Evolutionary conservation across 2,797 vertebrate genomes (phyloP), one percentile per base, ranked within the genome.

Genomic region (Labeo calbasu): DNA sequence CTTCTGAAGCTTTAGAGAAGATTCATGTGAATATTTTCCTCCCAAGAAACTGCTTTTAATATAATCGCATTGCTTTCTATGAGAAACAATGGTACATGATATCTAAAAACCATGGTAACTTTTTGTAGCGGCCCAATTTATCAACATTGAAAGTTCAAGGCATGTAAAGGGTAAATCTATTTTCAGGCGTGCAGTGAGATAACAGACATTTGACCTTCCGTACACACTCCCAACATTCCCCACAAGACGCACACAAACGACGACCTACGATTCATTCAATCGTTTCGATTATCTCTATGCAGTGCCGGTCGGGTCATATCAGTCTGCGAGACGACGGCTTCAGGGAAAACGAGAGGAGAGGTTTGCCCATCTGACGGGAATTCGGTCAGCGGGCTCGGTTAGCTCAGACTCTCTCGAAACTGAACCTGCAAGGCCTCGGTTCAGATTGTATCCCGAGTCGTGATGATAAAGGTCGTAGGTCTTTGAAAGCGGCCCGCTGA

Each of bases 221-320:
- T 23, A 17, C 32, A 6, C 28, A 46, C 59, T 17, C 36, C 36
- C 19, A 76, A 43, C 40, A 77, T 43, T 68, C 72, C 82, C 51
- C 9, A 69, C 2, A 43, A 10, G 12, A 63, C 23, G 51, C 51
- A 53, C 32, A 50, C 57, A 65, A 23, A 36, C 3, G 23, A 50
- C 5, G 19, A 36, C 79, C 46, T 61, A 32, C 28, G 53, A 59
- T 68, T 46, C 21, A 28, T 69, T 59, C 23, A 25, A 1, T 70
- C 23, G 43, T 72, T 84, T 84, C 76, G 63, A 79, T 79, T 79
- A 72, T 77, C 55, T 72, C 43, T 50, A 46, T 84, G 75, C 75
- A 70, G 63, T 50, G 53, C 4, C 21, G 55, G 65, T 19, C 65
- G 32, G 65, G 63, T 68, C 48, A 36, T 50, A 71, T 71, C 28